phyloP scores from a whole-genome alignment of 2,797 vertebrate species.

The Clarias pachynema region DNA sequence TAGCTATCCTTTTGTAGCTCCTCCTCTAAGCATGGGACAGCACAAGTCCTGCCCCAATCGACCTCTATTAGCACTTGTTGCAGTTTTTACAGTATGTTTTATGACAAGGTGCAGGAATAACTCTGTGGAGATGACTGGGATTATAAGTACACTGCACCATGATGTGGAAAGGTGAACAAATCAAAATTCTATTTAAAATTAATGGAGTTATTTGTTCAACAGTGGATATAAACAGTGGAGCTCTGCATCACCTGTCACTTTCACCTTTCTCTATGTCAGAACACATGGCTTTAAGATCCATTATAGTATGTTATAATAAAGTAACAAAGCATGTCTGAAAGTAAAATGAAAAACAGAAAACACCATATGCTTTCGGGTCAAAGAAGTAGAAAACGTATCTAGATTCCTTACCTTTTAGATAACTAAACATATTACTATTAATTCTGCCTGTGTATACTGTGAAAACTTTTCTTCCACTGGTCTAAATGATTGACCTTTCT shows the following conservation, averaged over 20 bases:
- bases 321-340: neutral
- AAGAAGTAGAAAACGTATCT: neutral
- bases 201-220: neutral
- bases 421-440: no score
- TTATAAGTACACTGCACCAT: neutral
- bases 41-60: neutral
- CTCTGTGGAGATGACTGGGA: neutral
- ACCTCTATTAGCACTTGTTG: neutral
- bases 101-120: neutral
- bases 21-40: neutral
- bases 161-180: neutral
- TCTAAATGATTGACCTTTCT: constrained; percentile 18
- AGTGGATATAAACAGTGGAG: neutral
- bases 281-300: neutral
- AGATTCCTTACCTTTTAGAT: neutral
- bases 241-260: neutral
- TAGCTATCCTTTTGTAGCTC: no score
- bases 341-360: neutral
- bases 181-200: neutral
- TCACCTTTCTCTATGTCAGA: neutral
- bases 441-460: neutral
- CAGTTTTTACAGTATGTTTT: neutral
- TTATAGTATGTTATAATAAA: neutral
- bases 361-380: neutral
- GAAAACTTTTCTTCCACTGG: neutral